These are phyloP conservation scores for Acleris holmiana DNA, from an alignment of 2,888 invertebrate genomes.

Conservation along the genomic window DNA sequence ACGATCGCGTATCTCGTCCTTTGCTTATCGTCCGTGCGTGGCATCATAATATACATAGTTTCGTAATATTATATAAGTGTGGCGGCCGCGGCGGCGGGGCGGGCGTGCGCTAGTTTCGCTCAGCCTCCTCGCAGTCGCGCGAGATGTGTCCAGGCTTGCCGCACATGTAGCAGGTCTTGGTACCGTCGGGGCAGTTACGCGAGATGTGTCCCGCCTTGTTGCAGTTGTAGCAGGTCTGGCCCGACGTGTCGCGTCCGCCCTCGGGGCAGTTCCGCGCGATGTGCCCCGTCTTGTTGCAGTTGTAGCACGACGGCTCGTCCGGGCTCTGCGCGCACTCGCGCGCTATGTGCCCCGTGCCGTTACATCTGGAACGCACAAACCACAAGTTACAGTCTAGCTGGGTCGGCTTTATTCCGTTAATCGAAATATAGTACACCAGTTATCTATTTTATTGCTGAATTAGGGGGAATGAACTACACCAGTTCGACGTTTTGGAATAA, in stretches of 20 bases:
- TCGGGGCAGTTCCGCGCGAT: constrained; percentile 94
- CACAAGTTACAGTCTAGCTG: neutral
- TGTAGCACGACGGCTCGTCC: constrained; percentile 95
- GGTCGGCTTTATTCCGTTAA: too few species aligned
- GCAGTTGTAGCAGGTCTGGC: constrained; percentile 96
- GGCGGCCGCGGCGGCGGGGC: constrained; percentile 39
- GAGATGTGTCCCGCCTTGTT: constrained; percentile 97
- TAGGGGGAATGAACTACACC: too few species aligned
- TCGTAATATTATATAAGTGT: constrained; percentile 58
- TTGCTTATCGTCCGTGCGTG: constrained; percentile 83
- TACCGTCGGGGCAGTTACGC: constrained; percentile 93
- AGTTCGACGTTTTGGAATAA: too few species aligned
- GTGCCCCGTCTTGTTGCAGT: constrained; percentile 97
- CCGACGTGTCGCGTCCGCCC: constrained; percentile 87
- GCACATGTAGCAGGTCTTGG: constrained; percentile 96
- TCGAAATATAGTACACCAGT: too few species aligned
- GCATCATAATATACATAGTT: constrained; percentile 80
- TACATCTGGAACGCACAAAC: constrained; percentile 87
- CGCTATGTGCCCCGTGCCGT: constrained; percentile 96
- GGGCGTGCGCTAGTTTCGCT: constrained; percentile 82
- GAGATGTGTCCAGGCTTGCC: constrained; percentile 96
- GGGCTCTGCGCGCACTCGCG: constrained; percentile 95
- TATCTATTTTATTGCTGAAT: too few species aligned
- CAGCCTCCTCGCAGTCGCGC: constrained; percentile 94
- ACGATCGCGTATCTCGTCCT: constrained; percentile 76